A percentile compares a stretch with the other conserved stretches of the same genome.
These are phyloP conservation scores for Siniperca chuatsi DNA, from an alignment of 2,113 vertebrate species.

Conservation along the genomic window DNA sequence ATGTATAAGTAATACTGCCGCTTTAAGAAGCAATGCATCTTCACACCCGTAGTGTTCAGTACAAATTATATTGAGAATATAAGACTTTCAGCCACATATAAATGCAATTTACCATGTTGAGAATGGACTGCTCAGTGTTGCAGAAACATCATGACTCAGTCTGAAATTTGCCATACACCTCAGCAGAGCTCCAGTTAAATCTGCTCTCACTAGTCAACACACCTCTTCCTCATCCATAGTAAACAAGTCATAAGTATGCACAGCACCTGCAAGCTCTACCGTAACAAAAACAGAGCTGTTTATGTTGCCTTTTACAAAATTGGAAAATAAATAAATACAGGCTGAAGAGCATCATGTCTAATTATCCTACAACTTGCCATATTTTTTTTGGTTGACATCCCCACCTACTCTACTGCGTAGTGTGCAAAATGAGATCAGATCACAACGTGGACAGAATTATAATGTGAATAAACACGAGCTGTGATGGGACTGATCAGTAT, in stretches of 20 bases:
- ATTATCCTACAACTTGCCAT: neutral
- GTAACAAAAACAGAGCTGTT: neutral
- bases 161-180: constrained; percentile 8
- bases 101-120: constrained; percentile 8
- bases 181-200: neutral
- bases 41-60: neutral
- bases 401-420: neutral
- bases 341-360: neutral
- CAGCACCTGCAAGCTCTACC: neutral
- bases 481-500: no score
- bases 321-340: neutral
- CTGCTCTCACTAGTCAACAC: neutral
- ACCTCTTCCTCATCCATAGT: neutral
- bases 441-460: constrained; percentile 2
- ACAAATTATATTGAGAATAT: neutral
- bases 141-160: constrained; percentile 24
- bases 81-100: neutral
- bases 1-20: neutral
- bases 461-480: neutral
- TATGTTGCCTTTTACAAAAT: neutral
- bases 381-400: constrained; percentile 8
- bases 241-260: constrained; percentile 4
- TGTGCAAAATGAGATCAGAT: constrained; percentile 5
- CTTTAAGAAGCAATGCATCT: neutral
- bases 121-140: neutral